phyloP scores from a whole-genome alignment of 2,797 vertebrate species.

The Acipenser transmontanus region DNA sequence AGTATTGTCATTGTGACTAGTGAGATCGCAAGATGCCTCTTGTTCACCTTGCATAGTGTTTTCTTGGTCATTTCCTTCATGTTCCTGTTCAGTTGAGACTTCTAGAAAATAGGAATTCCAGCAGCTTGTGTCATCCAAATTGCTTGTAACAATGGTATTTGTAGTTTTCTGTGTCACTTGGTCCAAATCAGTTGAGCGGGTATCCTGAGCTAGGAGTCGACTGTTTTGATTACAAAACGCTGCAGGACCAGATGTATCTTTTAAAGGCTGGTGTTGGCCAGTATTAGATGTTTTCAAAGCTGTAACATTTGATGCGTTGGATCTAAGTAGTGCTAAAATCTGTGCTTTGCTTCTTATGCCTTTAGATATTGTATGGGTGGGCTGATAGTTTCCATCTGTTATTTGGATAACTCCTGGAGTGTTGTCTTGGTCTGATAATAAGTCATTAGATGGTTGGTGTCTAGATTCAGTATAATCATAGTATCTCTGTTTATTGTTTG shows the following conservation, averaged over 20 bases:
- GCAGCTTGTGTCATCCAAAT: too few species aligned
- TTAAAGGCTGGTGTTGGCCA: neutral
- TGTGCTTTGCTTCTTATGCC: conserved; percentile 55
- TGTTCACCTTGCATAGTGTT: neutral
- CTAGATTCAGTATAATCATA: neutral
- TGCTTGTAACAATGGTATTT: too few species aligned
- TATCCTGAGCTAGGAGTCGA: too few species aligned
- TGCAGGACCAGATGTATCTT: too few species aligned
- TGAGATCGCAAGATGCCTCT: neutral
- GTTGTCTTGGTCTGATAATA: neutral
- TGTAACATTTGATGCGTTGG: conserved; percentile 9
- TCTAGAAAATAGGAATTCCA: too few species aligned
- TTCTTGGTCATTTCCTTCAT: too few species aligned
- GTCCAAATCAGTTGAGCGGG: too few species aligned
- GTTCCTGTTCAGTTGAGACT: too few species aligned
- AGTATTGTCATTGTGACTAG: neutral
- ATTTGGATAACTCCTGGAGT: conserved; percentile 10
- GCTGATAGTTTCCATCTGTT: neutral
- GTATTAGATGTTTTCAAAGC: conserved; percentile 12
- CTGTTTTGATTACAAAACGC: too few species aligned
- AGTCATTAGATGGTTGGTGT: neutral
- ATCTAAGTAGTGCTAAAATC: conserved; percentile 57
- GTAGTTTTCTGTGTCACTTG: too few species aligned
- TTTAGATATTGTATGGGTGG: conserved; percentile 19
- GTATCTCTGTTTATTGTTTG: conserved; percentile 11